Conservation (phyloP, 2,888 invertebrate species). For the Periphyllus acericola region DNA sequence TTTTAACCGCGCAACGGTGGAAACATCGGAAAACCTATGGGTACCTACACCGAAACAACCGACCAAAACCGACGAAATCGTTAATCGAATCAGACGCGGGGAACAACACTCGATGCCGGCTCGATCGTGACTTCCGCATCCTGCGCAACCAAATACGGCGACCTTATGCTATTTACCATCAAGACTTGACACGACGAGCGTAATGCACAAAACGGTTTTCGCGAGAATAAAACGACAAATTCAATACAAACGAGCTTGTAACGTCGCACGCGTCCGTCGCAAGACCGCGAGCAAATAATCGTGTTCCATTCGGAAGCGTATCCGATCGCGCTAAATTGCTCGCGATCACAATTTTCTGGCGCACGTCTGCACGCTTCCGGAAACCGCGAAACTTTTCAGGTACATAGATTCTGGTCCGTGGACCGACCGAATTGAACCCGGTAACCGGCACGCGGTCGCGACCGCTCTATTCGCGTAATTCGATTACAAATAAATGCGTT, state of each 20-base stretch:
- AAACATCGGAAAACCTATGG: no score
- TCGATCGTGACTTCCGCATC: no score
- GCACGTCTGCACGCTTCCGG: no score
- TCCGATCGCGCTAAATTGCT: not conserved
- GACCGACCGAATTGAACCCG: not conserved
- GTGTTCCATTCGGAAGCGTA: not conserved
- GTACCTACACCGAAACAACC: no score
- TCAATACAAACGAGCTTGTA: not conserved
- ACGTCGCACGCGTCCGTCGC: not conserved
- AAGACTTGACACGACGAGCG: no score
- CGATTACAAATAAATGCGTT: conserved; percentile 23
- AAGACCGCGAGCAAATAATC: not conserved
- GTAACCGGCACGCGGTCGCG: not conserved
- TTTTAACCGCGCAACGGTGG: no score
- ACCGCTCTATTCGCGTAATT: conserved; percentile 4
- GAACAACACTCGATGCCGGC: no score
- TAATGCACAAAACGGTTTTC: not conserved
- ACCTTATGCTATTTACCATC: no score
- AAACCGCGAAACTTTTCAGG: not conserved
- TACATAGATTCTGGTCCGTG: not conserved
- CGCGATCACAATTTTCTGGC: not conserved
- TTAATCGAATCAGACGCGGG: no score
- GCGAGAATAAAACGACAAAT: not conserved
- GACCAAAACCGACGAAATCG: no score
- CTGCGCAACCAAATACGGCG: no score